phyloP scores from a whole-genome alignment of 2,113 vertebrate genomes.

The Sinocyclocheilus grahami region DNA sequence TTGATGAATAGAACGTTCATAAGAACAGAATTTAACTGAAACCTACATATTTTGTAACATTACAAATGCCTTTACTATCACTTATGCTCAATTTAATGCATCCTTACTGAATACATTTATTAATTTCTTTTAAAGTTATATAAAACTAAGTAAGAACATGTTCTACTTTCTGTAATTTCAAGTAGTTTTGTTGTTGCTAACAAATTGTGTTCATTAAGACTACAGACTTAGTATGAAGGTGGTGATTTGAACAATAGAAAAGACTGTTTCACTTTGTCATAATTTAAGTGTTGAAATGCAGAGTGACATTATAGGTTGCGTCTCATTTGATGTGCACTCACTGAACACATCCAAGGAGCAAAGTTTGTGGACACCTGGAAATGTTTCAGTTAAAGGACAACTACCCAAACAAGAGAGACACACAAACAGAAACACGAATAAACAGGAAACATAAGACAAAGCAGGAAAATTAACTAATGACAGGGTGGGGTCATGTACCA shows the following conservation, averaged over 20 bases:
- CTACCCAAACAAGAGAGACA: background rate
- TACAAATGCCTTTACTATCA: too few relatives aligned
- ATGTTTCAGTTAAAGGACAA: background rate
- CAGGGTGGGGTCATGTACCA: background rate
- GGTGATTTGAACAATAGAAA: background rate
- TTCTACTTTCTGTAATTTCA: background rate
- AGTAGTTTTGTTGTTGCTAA: background rate
- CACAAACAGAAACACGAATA: background rate
- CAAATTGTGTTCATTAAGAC: background rate
- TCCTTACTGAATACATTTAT: too few relatives aligned
- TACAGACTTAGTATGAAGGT: background rate
- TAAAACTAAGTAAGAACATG: background rate
- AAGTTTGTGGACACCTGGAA: background rate
- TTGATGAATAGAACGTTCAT: too few relatives aligned
- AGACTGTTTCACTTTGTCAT: background rate
- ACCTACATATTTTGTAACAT: too few relatives aligned
- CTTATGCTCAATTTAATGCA: too few relatives aligned
- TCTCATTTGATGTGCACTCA: constrained; percentile 7
- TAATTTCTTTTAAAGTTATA: too few relatives aligned
- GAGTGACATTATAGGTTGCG: background rate
- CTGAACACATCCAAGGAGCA: background rate
- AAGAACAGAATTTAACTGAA: too few relatives aligned
- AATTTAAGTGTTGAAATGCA: background rate
- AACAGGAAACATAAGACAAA: background rate
- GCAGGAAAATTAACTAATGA: background rate